A percentile compares a stretch with the other conserved stretches of the same genome.
Evolutionary conservation across 2,888 invertebrate species (phyloP).

Genomic region (Drosophila melanosoma): DNA sequence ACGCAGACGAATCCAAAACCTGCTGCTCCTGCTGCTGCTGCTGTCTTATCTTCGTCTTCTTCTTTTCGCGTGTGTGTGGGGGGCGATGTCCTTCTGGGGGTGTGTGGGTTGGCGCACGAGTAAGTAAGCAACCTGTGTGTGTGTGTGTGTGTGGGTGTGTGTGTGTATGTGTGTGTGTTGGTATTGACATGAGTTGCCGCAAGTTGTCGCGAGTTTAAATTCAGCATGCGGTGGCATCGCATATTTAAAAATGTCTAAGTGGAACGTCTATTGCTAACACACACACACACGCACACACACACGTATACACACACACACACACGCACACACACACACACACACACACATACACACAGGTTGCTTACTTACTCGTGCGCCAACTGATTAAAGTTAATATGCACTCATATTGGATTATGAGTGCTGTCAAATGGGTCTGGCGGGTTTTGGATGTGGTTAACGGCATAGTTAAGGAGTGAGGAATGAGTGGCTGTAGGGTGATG

Average conservation of each 20-base stretch:
- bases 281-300: background rate
- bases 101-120: background rate
- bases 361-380: constrained; percentile 66
- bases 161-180: background rate
- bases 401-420: constrained; percentile 80
- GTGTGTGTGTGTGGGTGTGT: background rate
- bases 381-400: constrained; percentile 80
- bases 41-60: background rate
- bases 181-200: constrained; percentile 53
- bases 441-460: background rate
- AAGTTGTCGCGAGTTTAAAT: constrained; percentile 65
- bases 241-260: constrained; percentile 69
- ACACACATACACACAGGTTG: constrained; percentile 3
- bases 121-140: too few relatives aligned
- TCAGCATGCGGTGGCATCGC: constrained; percentile 36
- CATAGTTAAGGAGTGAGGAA: background rate
- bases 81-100: background rate
- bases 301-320: background rate
- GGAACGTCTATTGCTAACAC: constrained; percentile 56
- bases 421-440: constrained; percentile 66
- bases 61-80: background rate
- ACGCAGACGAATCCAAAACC: constrained; percentile 4
- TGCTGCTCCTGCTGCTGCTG: background rate
- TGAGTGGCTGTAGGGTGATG: background rate
- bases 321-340: background rate